Evolutionary conservation across 2,113 vertebrate species (phyloP).

Genomic region (Phocoena sinus): DNA sequence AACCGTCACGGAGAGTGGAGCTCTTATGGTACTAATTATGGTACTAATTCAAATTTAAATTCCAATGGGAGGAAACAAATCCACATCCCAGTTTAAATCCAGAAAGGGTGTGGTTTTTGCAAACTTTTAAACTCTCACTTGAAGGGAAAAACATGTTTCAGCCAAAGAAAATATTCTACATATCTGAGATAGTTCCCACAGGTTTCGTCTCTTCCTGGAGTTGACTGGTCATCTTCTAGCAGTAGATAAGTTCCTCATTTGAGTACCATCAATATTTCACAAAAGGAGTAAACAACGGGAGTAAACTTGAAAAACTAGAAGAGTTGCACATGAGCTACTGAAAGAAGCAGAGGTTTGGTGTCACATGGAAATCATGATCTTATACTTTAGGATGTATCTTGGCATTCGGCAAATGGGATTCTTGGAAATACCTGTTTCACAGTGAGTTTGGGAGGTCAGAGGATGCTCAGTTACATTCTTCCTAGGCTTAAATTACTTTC

Average conservation of each 20-base stretch:
- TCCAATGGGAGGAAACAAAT: background rate
- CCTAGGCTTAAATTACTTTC: slow-evolving; percentile 6
- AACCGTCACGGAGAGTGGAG: background rate
- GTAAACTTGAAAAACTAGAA: background rate
- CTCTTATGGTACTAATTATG: background rate
- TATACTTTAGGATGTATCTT: slow-evolving; percentile 20
- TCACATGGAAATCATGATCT: slow-evolving; percentile 37
- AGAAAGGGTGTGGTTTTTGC: background rate
- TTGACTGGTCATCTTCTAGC: background rate
- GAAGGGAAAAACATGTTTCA: background rate
- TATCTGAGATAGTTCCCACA: background rate
- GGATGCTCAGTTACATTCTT: background rate
- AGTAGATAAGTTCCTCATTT: slow-evolving; percentile 9
- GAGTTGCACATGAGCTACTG: background rate
- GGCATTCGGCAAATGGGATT: background rate
- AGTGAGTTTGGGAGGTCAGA: slow-evolving; percentile 25
- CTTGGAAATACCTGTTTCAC: slow-evolving; percentile 31
- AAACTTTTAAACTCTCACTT: background rate
- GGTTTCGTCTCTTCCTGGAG: background rate
- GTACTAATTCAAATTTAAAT: background rate
- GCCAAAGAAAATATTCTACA: background rate
- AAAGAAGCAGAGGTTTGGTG: background rate
- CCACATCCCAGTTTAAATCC: slow-evolving; percentile 18
- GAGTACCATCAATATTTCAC: background rate
- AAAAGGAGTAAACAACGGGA: background rate